Evolutionary conservation across 2,113 vertebrate genomes (phyloP), one percentile per base, ranked within the genome.

Genomic region (Alligator mississippiensis): DNA sequence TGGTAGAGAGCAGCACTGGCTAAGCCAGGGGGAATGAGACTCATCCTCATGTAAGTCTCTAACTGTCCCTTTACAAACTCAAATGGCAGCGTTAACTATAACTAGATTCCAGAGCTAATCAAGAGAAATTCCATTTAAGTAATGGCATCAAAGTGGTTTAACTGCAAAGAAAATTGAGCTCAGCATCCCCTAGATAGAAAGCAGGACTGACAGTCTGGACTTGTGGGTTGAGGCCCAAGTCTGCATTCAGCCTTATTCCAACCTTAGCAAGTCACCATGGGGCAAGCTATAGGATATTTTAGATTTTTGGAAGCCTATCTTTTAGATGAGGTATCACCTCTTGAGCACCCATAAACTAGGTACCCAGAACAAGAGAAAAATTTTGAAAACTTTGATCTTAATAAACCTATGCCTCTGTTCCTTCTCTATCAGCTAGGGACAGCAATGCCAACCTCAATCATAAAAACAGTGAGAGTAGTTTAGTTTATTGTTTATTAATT

Each of bases 111-210:
- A 61, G 64, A 70, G 54, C 16, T 22, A 66, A 57, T 66, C 30
- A 47, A 24, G 34, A 60, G 16, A 63, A 82, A 64, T 47, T 16
- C 22, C 63, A n/a, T 6, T 59, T 62, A 47, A 62, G 14, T 80
- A 24, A 88, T 9, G 4, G 2, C 17, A 47, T 66, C n/a, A 66
- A 12, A 66, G 14, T 66, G 14, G 63, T 66, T 66, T 66, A 66
- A 15, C 2, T 76, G 22, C 13, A 76, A 82, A 5, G 9, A 6
- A 59, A 68, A 25, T 19, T 11, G 57, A 12, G 80, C n/a, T 47
- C 1, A 0, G 1, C 25, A 58, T 30, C 16, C 47, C 62, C 27
- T 0, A 2, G 8, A 15, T 77, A 57, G 59, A 38, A 30, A 77
- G 84, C 12, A 58, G n/a, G 21, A 9, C 1, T 4, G 19, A 3